Evolutionary conservation across 2,797 vertebrate species (phyloP), one percentile per base, ranked within the genome.

Genomic region (Hydrolagus colliei): DNA sequence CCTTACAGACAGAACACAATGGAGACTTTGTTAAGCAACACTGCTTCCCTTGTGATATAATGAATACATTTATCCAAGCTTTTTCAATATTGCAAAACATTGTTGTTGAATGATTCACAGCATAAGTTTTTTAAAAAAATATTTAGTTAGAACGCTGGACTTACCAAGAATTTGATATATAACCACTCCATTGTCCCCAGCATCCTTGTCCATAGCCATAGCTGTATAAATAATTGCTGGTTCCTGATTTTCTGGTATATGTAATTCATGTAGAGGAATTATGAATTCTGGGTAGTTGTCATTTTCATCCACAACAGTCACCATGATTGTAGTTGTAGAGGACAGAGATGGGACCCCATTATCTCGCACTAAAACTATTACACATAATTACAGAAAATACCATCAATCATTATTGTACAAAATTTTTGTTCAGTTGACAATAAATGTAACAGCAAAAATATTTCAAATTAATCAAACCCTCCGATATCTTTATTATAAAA

Each of bases 281-380:
- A 94, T 91, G 89, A 97, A 95, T 16, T 87, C 89, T 0, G 97
- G 97, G 62, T 92, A 86, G 20, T 97, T 95, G 89, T 98, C 96
- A 0, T 98, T 98, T 88, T 96, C 95, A 2, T 99, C 98, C 88
- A 96, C 91, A 62, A 98, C 93, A 0, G 89, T 93, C 89, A 96
- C 96, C 86, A 94, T 22, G 87, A 98, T 86, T 0, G 93, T 94
- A 2, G 93, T 87, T 0, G 91, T 96, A 61, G 93, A 91, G 0
- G 96, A 97, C 65, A 97, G 90, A 0, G 93, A 90, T 0, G 90
- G 94, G 0, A 87, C 4, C 73, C 96, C 93, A 85, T 93, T 92
- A 74, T 98, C 98, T 86, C 90, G 93, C 85, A 94, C 97, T 73
- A 96, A 92, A 62, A 98, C 97, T 99, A 90, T 73, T 86, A 84